Evolutionary conservation across 2,888 invertebrate genomes (phyloP), one percentile per base, ranked within the genome.

Genomic region (Pyralis farinalis): DNA sequence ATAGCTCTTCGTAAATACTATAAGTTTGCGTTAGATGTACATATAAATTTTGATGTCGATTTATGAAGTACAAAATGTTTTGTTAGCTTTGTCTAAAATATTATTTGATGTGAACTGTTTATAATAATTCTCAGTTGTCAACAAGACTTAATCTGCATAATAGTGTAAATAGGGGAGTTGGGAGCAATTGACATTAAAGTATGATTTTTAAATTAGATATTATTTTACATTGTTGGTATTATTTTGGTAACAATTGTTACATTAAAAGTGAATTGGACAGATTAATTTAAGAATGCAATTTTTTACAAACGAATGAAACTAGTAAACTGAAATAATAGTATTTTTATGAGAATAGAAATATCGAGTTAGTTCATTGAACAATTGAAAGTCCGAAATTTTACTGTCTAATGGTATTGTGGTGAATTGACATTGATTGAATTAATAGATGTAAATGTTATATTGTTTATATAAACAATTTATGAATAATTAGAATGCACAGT

Each of bases 21-120:
- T 39, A 38, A 33, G 32, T 33, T 33, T 25, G 31, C 32, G 25
- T 37, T 7, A 29, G 21, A 12, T 39, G 39, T 39, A 39, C 33
- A 39, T 39, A 39, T 16, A 5, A 30, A 39, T 39, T 31, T 30
- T 32, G 46, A 42, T 47, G 49, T 57, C 51, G 41, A 38, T 53
- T 54, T 51, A 49, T 39, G 35, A 55, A 63, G 64, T 65, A 65
- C 64, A 60, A 63, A 62, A 38, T 33, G 25, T 39, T 38, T 31
- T 28, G 33, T 39, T 39, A 28, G 39, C 39, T 39, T 39, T 33
- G 28, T 39, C 25, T 20, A 12, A 12, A 29, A 38, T 38, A 33
- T 38, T 22, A 32, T 39, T 28, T 28, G 10, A 39, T 12, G 20
- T 33, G 33, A 28, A 28, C 20, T 30, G 16, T 16, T 11, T 27